A percentile compares a stretch with the other conserved stretches of the same genome.
Evolutionary conservation across 2,888 invertebrate genomes (phyloP).

Genomic region (Agonopterix arenella): DNA sequence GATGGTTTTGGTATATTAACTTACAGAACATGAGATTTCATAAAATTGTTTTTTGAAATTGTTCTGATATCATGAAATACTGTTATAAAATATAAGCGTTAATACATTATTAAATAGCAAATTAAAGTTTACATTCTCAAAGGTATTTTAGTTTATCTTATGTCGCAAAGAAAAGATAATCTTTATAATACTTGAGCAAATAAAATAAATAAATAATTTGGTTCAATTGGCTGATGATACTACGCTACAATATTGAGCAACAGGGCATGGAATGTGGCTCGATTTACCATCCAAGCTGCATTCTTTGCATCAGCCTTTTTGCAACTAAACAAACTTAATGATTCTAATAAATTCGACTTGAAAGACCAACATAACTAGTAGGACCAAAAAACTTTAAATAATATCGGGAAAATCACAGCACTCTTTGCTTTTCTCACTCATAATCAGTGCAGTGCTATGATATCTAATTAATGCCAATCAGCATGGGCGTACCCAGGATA

Average conservation of each 20-base stretch:
- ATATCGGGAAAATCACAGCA: too few relatives aligned
- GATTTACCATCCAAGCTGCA: slow-evolving; percentile 50
- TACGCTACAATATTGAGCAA: slow-evolving; percentile 31
- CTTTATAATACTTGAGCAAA: background rate
- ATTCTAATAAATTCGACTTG: slow-evolving; percentile 23
- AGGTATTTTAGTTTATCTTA: background rate
- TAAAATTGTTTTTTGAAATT: too few relatives aligned
- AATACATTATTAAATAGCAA: too few relatives aligned
- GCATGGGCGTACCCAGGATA: too few relatives aligned
- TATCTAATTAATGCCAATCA: too few relatives aligned
- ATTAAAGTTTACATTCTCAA: too few relatives aligned
- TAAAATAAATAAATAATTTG: background rate
- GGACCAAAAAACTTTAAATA: too few relatives aligned
- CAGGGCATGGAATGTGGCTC: slow-evolving; percentile 37
- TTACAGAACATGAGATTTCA: too few relatives aligned
- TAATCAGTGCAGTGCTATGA: too few relatives aligned
- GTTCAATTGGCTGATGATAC: slow-evolving; percentile 33
- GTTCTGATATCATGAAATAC: too few relatives aligned
- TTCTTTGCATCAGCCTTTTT: slow-evolving; percentile 53
- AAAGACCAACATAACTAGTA: slow-evolving; percentile 26
- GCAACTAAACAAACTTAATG: slow-evolving; percentile 31
- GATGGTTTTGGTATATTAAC: background rate
- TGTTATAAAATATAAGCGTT: too few relatives aligned
- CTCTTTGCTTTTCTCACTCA: too few relatives aligned
- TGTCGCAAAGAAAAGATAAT: background rate